Conservation (phyloP, 2,113 vertebrate species). For the Saguinus midas region DNA sequence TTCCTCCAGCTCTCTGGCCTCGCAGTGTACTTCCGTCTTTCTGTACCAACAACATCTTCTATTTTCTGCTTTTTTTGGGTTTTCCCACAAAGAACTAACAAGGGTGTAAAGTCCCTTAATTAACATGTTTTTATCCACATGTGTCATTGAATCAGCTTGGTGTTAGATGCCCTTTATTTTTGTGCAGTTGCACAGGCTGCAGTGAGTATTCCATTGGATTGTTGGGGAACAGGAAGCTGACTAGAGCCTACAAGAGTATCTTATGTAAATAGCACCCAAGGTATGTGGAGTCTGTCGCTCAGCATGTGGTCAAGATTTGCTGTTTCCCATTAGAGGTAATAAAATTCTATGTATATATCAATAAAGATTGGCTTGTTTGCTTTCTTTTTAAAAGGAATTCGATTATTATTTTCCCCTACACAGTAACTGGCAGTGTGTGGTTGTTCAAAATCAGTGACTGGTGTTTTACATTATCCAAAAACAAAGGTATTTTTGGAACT, state of each 20-base stretch:
- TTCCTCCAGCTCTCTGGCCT: background rate
- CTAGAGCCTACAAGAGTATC: background rate
- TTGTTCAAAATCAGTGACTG: background rate
- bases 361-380: conserved; percentile 16
- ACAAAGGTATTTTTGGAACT: background rate
- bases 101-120: background rate
- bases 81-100: background rate
- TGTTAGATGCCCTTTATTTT: background rate
- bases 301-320: background rate
- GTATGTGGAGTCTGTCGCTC: background rate
- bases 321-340: background rate
- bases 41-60: background rate
- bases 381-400: background rate
- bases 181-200: background rate
- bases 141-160: background rate
- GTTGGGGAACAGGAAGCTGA: background rate
- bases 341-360: background rate
- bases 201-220: background rate
- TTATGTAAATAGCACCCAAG: background rate
- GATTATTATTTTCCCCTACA: background rate
- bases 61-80: background rate
- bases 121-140: background rate
- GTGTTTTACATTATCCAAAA: background rate
- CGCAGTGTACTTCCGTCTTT: background rate
- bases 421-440: background rate